Evolutionary conservation across 2,797 vertebrate genomes (phyloP).

Genomic region (Poeciliopsis paucimaculata): DNA sequence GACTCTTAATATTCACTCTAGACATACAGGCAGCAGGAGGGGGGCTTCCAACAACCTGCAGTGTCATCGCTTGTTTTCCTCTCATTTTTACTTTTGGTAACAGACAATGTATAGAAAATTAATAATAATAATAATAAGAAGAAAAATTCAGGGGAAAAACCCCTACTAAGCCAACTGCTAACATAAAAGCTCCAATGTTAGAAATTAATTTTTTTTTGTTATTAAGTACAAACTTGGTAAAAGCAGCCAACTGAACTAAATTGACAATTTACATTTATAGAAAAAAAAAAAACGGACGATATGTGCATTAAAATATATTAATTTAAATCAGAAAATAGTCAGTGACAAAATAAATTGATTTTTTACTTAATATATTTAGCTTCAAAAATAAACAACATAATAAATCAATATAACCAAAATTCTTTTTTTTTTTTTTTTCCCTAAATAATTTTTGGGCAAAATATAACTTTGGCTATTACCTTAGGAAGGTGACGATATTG

Average conservation of each 20-base stretch:
- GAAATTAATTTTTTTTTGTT: not conserved
- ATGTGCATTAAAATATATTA: not conserved
- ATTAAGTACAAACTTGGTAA: not conserved
- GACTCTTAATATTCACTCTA: conserved; percentile 70
- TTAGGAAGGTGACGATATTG: not conserved
- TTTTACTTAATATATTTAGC: not conserved
- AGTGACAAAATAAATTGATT: not conserved
- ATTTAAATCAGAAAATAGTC: not conserved
- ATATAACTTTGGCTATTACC: no score
- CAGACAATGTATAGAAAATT: not conserved
- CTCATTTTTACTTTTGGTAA: conserved; percentile 32
- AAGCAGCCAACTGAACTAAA: not conserved
- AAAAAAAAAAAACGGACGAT: not conserved
- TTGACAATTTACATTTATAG: not conserved
- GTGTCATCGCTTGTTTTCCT: conserved; percentile 30
- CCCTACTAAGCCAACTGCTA: not conserved
- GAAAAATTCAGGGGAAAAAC: not conserved
- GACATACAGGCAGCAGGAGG: conserved; percentile 61
- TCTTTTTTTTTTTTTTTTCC: no score
- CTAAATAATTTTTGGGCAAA: no score
- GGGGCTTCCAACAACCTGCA: conserved; percentile 1
- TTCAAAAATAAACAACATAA: not conserved
- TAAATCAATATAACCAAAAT: not conserved
- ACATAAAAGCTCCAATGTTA: not conserved
- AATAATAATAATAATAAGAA: not conserved